Conservation (phyloP, 2,113 vertebrate genomes). For the Aptenodytes patagonicus region DNA sequence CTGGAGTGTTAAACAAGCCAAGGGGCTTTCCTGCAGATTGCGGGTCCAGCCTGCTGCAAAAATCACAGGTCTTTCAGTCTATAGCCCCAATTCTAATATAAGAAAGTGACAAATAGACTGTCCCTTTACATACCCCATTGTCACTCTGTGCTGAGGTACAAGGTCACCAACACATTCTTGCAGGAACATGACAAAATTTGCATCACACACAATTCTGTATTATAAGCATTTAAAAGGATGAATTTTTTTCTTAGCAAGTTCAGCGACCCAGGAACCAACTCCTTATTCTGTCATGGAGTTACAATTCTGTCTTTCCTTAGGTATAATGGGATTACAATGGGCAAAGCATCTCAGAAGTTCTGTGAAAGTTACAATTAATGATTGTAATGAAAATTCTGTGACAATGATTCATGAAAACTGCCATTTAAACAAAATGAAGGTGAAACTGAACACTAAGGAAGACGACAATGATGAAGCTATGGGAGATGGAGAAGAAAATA, state of each 20-base stretch:
- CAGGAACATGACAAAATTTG: neutral
- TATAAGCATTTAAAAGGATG: neutral
- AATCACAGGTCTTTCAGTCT: neutral
- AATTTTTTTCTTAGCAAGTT: accelerated
- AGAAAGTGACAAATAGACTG: neutral
- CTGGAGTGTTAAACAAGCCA: neutral
- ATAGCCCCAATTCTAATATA: accelerated
- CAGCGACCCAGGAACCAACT: neutral
- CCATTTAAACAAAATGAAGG: constrained; percentile 89
- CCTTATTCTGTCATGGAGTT: neutral
- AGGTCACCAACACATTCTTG: neutral
- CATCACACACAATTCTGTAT: neutral
- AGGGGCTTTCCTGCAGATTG: neutral
- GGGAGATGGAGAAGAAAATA: constrained; percentile 60
- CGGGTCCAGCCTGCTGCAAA: neutral
- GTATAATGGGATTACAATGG: constrained; percentile 98
- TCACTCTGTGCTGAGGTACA: neutral
- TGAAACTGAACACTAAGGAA: constrained; percentile 67
- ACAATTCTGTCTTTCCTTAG: constrained; percentile 66
- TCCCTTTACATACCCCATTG: neutral
- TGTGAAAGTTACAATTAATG: constrained; percentile 93
- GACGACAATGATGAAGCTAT: constrained; percentile 62
- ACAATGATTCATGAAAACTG: constrained; percentile 94
- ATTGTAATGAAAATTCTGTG: constrained; percentile 90
- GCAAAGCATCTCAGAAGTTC: constrained; percentile 88